These are phyloP conservation scores for Temnothorax longispinosus DNA, from an alignment of 1,140 invertebrate species.

Conservation along the genomic window DNA sequence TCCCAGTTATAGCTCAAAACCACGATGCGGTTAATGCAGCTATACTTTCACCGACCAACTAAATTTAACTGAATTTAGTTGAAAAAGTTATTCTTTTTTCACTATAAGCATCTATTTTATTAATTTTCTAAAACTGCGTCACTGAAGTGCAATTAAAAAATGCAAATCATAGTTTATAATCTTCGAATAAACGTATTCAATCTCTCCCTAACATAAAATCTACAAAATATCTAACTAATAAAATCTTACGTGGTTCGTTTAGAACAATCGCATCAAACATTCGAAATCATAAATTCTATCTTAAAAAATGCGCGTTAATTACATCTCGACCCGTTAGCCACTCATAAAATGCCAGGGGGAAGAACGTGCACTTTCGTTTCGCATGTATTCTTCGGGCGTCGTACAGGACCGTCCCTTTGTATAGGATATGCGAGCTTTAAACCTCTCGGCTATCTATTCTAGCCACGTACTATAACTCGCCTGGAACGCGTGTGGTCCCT, in stretches of 20 bases:
- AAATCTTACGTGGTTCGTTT: background rate
- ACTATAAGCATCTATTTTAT: background rate
- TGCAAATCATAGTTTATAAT: background rate
- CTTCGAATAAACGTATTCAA: background rate
- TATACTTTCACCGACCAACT: background rate
- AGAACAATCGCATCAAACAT: background rate
- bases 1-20: constrained; percentile 5
- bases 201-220: background rate
- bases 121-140: background rate
- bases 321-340: constrained; percentile 1
- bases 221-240: background rate
- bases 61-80: background rate
- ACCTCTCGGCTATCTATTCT: constrained; percentile 57
- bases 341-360: constrained; percentile 20
- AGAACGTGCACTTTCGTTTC: constrained; percentile 39
- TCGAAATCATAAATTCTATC: background rate
- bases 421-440: constrained; percentile 35
- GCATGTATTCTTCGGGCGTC: constrained; percentile 58
- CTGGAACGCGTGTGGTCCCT: constrained; percentile 63
- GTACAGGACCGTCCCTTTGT: constrained; percentile 56
- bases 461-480: constrained; percentile 69
- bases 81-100: constrained; percentile 3
- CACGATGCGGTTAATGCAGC: background rate
- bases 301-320: constrained; percentile 14
- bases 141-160: background rate